Percentiles rank a stretch among this genome's conserved stretches.
These are phyloP conservation scores for Drosophila hydei DNA, from an alignment of 1,140 invertebrate species.

Conservation along the genomic window DNA sequence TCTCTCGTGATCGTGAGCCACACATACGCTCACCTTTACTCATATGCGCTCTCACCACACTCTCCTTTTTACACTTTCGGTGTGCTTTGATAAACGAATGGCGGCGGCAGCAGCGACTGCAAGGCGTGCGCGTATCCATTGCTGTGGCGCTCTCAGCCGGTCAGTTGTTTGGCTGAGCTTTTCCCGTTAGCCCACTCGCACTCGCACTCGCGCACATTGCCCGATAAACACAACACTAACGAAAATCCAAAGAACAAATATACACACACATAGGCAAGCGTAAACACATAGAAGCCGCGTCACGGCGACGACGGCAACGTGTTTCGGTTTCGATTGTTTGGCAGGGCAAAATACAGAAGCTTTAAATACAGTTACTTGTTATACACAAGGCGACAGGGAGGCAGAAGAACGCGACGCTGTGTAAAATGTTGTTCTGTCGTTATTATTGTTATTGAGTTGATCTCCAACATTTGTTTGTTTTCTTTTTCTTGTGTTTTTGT, in stretches of 20 bases:
- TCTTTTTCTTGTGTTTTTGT: slow-evolving; percentile 19
- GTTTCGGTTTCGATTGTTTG: slow-evolving; percentile 46
- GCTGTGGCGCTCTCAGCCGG: slow-evolving; percentile 30
- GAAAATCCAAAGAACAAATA: slow-evolving; percentile 3
- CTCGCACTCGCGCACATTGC: slow-evolving; percentile 31
- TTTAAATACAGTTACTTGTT: slow-evolving; percentile 33
- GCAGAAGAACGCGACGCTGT: not conserved
- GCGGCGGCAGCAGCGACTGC: slow-evolving; percentile 16
- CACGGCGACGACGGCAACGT: slow-evolving; percentile 35
- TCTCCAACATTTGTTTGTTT: slow-evolving; percentile 14
- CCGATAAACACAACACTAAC: slow-evolving; percentile 48
- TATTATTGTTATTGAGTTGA: not conserved
- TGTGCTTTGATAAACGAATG: slow-evolving; percentile 38
- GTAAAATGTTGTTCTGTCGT: slow-evolving; percentile 3
- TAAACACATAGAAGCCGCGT: slow-evolving; percentile 13
- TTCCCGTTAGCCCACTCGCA: slow-evolving; percentile 60
- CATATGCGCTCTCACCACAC: slow-evolving; percentile 1
- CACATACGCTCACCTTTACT: slow-evolving; percentile 39
- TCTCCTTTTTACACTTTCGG: slow-evolving; percentile 12
- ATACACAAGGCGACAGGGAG: not conserved
- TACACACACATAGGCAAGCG: not conserved
- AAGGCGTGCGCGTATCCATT: slow-evolving; percentile 38
- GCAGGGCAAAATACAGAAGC: slow-evolving; percentile 27
- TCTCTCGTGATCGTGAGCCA: slow-evolving; percentile 27
- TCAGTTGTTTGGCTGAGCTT: slow-evolving; percentile 58